phyloP scores from a whole-genome alignment of 2,797 vertebrate genomes.

The Coreius guichenoti region DNA sequence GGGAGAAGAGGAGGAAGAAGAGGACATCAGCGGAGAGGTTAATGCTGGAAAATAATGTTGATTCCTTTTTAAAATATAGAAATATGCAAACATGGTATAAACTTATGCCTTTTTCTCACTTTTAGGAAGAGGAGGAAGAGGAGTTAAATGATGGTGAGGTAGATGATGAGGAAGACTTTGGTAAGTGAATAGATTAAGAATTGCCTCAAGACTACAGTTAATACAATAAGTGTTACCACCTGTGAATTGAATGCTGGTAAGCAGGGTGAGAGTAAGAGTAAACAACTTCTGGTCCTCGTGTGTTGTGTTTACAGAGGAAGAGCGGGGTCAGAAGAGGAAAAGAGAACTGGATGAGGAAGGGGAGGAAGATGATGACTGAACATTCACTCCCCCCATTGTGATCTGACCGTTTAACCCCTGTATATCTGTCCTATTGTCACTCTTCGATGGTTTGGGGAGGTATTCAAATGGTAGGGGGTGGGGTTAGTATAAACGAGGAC shows the following conservation, averaged over 20 bases:
- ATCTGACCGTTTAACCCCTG: constrained; percentile 93
- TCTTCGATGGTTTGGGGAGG: constrained; percentile 84
- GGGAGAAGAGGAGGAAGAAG: constrained; percentile 81
- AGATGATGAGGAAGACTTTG: constrained; percentile 88
- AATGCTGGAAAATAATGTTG: background rate
- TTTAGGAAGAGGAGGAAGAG: constrained; percentile 91
- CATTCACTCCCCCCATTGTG: constrained; percentile 82
- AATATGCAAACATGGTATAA: background rate
- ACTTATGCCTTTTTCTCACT: background rate
- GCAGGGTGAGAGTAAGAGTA: background rate
- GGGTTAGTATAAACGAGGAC: constrained; percentile 71
- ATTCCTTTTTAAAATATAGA: background rate
- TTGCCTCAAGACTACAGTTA: background rate
- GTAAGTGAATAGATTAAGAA: constrained; percentile 69
- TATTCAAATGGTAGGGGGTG: constrained; percentile 76
- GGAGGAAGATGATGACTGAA: constrained; percentile 84
- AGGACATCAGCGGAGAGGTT: constrained; percentile 90
- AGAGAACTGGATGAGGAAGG: constrained; percentile 96
- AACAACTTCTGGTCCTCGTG: background rate
- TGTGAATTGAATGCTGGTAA: background rate
- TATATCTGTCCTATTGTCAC: constrained; percentile 81
- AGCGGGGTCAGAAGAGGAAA: constrained; percentile 95
- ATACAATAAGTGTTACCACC: background rate
- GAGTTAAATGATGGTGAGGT: constrained; percentile 90
- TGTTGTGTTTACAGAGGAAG: constrained; percentile 78